Evolutionary conservation across 1,140 invertebrate species (phyloP).

Genomic region (Papilio dardanus): DNA sequence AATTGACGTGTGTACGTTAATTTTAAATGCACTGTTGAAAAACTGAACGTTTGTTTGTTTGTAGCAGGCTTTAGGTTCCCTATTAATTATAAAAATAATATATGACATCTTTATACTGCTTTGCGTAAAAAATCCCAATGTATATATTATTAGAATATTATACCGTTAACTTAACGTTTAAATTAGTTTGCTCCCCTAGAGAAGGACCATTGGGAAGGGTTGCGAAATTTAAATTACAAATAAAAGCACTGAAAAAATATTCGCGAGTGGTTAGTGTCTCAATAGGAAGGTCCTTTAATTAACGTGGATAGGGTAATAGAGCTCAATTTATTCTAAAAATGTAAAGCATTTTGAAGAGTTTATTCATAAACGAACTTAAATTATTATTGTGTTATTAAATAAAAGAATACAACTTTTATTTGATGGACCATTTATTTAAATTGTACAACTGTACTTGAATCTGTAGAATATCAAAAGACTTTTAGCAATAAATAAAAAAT

Average conservation of each 20-base stretch:
- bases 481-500: background rate
- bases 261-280: slow-evolving; percentile 78
- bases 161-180: slow-evolving; percentile 78
- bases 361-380: slow-evolving; percentile 13
- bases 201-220: slow-evolving; percentile 71
- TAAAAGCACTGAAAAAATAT: slow-evolving; percentile 82
- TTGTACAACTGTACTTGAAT: background rate
- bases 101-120: slow-evolving; percentile 25
- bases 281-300: slow-evolving; percentile 82
- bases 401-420: slow-evolving; percentile 6
- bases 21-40: no score
- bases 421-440: slow-evolving; percentile 34
- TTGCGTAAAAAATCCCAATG: slow-evolving; percentile 37
- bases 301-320: slow-evolving; percentile 81
- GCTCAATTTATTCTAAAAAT: slow-evolving; percentile 75
- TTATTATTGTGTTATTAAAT: slow-evolving; percentile 23
- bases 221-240: slow-evolving; percentile 83
- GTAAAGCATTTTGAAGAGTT: slow-evolving; percentile 20
- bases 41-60: no score
- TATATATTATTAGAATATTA: slow-evolving; percentile 77
- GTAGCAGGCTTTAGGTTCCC: no score
- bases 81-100: slow-evolving; percentile 65
- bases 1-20: no score
- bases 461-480: background rate
- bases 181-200: slow-evolving; percentile 80